Base-by-base conservation (phyloP, 1,140 invertebrate species). In the Protaetia brevitarsis region DNA sequence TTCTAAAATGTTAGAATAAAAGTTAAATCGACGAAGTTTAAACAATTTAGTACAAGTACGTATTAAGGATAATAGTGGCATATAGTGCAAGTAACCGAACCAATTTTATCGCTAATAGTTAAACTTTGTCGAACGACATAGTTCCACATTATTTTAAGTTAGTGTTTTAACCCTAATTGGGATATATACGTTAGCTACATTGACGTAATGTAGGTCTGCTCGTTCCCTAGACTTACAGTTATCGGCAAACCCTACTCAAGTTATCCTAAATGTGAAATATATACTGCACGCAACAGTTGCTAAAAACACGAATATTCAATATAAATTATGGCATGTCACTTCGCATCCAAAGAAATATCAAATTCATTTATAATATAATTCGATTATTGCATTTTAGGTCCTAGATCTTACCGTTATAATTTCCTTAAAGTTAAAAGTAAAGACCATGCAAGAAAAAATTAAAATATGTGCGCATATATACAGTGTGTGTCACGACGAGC, bases 11-110 rank as follows among this genome's bases (percentile, higher is more conserved):
- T 62, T 31, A 11, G 19, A 62, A 62, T 36, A 23, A 37, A 62
- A 62, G 29, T 36, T 62, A 62, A 62, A 62, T 62, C 60, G 60
- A 31, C 60, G 36, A 62, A 62, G 60, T 62, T 62, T 31, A 36
- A 62, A 31, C 30, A 62, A 62, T 62, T 62, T 36, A 31, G 60
- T 34, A 30, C 60, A 62, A 62, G 29, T 62, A 36, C 21, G 31
- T 62, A 62, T 62, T 62, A 62, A 62, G 26, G 60, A 62, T 62
- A 62, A 62, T 62, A 36, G 19, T 36, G 26, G 7, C 6, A 19
- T 59, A 13, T 23, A 23, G 60, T 36, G 26, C 31, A 19, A 62
- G 27, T 62, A 62, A 62, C 60, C 0, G 19, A 59, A 62, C 60
- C 60, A 62, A 62, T 62, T 62, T 62, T 62, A 36, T 31, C 19